These are phyloP conservation scores for Argentina silus DNA, from an alignment of 2,797 vertebrate genomes.

Conservation along the genomic window DNA sequence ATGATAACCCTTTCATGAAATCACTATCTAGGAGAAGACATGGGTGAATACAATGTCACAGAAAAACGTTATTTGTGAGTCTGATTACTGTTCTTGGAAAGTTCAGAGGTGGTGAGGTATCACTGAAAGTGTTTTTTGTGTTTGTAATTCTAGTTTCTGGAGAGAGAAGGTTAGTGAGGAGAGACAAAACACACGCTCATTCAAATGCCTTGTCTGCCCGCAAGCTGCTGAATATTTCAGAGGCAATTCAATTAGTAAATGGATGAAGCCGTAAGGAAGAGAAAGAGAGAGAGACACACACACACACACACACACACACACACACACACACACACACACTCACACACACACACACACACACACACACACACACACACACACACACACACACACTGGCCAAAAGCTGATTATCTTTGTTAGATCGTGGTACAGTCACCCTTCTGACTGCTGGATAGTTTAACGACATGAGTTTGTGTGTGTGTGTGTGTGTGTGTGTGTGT, in stretches of 20 bases:
- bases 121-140: background rate
- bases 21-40: no score
- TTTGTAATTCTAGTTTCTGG: background rate
- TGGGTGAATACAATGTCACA: no score
- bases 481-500: conserved; percentile 1
- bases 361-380: conserved; percentile 13
- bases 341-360: background rate
- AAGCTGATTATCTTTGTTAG: conserved; percentile 19
- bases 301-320: conserved; percentile 8
- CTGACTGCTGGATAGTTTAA: background rate
- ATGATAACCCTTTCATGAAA: no score
- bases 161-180: conserved; percentile 2
- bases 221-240: conserved; percentile 58
- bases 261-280: conserved; percentile 24
- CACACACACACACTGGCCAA: conserved; percentile 2
- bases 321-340: background rate
- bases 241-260: conserved; percentile 51
- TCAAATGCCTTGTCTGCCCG: conserved; percentile 34
- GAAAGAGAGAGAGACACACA: conserved; percentile 3
- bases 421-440: background rate
- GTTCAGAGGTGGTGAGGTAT: background rate
- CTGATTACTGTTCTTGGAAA: background rate
- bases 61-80: background rate
- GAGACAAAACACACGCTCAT: conserved; percentile 29
- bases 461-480: conserved; percentile 10